Conservation (phyloP, 2,888 invertebrate species). For the Ormyrus thymus region DNA sequence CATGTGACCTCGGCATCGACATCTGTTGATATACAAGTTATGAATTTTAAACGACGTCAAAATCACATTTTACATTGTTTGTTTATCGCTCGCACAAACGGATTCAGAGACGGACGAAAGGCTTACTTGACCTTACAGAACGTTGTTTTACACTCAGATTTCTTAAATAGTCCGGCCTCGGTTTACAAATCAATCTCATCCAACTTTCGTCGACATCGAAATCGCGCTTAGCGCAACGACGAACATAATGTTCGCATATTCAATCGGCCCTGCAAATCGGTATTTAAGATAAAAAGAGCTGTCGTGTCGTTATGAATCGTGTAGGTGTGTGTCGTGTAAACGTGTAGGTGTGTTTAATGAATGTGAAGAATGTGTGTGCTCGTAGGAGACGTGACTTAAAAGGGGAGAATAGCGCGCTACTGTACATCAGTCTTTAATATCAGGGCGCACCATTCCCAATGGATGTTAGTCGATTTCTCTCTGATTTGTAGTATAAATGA, state of each 20-base stretch:
- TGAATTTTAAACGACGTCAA: neutral
- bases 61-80: constrained; percentile 15
- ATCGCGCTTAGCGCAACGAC: constrained; percentile 27
- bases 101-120: constrained; percentile 24
- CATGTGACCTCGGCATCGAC: neutral
- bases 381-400: constrained; percentile 44
- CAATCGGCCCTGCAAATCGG: constrained; percentile 65
- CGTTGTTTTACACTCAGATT: neutral
- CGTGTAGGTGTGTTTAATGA: too few relatives aligned
- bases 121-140: neutral
- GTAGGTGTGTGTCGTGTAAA: neutral
- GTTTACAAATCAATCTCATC: neutral
- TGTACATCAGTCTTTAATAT: constrained; percentile 75
- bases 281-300: constrained; percentile 53
- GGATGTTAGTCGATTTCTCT: constrained; percentile 55
- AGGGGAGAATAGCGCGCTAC: constrained; percentile 74
- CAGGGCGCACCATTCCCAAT: constrained; percentile 74
- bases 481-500: constrained; percentile 53
- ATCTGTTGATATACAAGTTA: neutral
- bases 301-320: constrained; percentile 19
- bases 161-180: neutral
- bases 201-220: constrained; percentile 29
- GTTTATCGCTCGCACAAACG: constrained; percentile 17
- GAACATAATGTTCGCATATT: constrained; percentile 55
- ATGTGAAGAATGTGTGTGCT: constrained; percentile 27